Base-by-base conservation (phyloP, 2,113 vertebrate genomes). In the Entomyzon cyanotis region DNA sequence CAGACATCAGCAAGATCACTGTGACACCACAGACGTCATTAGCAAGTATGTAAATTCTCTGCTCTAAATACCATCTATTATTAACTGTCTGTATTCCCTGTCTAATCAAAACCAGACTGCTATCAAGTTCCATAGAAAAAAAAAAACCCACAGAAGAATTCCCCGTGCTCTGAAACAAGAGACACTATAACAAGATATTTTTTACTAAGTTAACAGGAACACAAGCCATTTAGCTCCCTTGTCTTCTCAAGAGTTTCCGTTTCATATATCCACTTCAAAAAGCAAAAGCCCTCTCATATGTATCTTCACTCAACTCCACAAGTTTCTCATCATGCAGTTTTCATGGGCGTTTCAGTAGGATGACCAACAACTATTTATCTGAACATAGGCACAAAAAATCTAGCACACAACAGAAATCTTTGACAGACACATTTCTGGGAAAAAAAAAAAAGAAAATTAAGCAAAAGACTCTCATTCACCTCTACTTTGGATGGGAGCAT, bases 11-110 rank as follows among this genome's bases (percentile, higher is more conserved):
- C 46, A 73, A n/a, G 59, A 94, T 95, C 84, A 85, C 11, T 90
- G 33, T 76, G 81, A 91, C 30, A 50, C 44, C 1, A 4, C 30
- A 42, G 75, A 88, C 20, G 12, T 84, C 91, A 92, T 76, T 65
- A 82, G 64, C 76, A 95, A 96, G 82, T 22, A 58, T 85, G 90
- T 84, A 96, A 93, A 94, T 89, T 77, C 83, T 79, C 89, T 79
- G 70, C 84, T 95, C 75, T 93, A 95, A 95, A 94, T 89, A 92
- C 78, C 75, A 93, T 94, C 76, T 90, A 95, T 96, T 96, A 97
- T 95, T 94, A 95, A 96, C 89, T 85, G 77, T 37, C 77, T 94
- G 60, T 92, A 92, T 76, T 93, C 59, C 73, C 82, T 80, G 90
- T 83, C 89, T 96, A 95, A 95, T 97, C 87, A 97, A 94, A 97